phyloP scores from a whole-genome alignment of 2,888 invertebrate species.

The Listrodromus nycthemerus region DNA sequence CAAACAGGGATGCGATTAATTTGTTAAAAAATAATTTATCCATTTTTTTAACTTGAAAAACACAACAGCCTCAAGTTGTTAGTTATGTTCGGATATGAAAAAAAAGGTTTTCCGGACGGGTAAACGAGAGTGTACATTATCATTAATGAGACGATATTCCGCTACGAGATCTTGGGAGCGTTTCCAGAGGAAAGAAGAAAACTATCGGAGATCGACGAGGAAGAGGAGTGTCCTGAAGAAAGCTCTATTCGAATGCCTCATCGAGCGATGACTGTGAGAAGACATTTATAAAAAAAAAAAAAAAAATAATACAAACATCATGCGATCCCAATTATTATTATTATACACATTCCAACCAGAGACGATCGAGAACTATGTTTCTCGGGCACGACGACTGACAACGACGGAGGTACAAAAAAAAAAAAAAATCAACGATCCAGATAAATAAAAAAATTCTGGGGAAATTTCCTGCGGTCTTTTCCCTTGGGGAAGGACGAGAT shows the following conservation, averaged over 20 bases:
- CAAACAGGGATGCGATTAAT: constrained; percentile 77
- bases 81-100: constrained; percentile 31
- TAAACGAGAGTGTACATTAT: too few relatives aligned
- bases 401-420: background rate
- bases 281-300: too few relatives aligned
- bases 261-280: too few relatives aligned
- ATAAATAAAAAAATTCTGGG: background rate
- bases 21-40: constrained; percentile 63
- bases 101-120: background rate
- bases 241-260: too few relatives aligned
- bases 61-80: constrained; percentile 63
- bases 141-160: background rate
- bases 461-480: constrained; percentile 5
- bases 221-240: background rate
- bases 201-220: background rate
- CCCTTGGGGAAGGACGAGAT: background rate
- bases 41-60: constrained; percentile 55
- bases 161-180: background rate
- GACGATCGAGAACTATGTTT: background rate
- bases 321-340: background rate
- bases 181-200: background rate
- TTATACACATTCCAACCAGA: background rate
- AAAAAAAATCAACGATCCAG: background rate
- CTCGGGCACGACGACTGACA: background rate
- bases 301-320: background rate